phyloP scores from a whole-genome alignment of 1,140 invertebrate genomes.

The Heliconius nattereri region DNA sequence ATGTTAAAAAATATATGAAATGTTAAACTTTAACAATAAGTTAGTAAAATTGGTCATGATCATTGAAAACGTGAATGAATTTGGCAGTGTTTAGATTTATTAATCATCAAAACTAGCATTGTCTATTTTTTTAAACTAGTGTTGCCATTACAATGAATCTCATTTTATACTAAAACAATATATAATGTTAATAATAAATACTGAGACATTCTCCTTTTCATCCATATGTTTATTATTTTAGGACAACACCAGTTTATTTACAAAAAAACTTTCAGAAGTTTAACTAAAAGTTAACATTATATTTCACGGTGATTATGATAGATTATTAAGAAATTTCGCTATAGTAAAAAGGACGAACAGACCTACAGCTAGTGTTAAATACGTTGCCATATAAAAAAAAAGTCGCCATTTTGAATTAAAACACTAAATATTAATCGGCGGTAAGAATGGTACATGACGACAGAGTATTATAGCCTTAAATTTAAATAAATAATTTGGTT shows the following conservation, averaged over 20 bases:
- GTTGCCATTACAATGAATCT: neutral
- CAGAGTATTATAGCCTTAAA: conserved; percentile 17
- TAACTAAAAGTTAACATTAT: neutral
- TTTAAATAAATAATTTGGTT: conserved; percentile 12
- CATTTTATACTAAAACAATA: neutral
- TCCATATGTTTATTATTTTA: neutral
- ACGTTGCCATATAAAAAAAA: conserved; percentile 20
- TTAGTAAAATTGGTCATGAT: conserved; percentile 23
- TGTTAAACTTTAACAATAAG: conserved; percentile 1
- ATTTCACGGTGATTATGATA: neutral
- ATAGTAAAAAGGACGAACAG: conserved; percentile 5
- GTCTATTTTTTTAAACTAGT: neutral
- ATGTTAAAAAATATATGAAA: neutral
- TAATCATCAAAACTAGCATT: conserved; percentile 4
- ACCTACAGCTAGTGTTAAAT: conserved; percentile 21
- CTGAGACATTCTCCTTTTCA: neutral
- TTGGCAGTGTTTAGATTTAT: conserved; percentile 28
- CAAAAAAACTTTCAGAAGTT: neutral
- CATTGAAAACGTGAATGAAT: conserved; percentile 14
- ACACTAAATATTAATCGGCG: conserved; percentile 34
- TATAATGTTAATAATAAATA: neutral
- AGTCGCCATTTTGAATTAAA: conserved; percentile 21
- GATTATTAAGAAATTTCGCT: neutral
- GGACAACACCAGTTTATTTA: neutral
- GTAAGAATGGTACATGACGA: conserved; percentile 30